Conservation (phyloP, 37 sponge, comb jelly and placozoan genomes). For the Hormiphora californensis region DNA sequence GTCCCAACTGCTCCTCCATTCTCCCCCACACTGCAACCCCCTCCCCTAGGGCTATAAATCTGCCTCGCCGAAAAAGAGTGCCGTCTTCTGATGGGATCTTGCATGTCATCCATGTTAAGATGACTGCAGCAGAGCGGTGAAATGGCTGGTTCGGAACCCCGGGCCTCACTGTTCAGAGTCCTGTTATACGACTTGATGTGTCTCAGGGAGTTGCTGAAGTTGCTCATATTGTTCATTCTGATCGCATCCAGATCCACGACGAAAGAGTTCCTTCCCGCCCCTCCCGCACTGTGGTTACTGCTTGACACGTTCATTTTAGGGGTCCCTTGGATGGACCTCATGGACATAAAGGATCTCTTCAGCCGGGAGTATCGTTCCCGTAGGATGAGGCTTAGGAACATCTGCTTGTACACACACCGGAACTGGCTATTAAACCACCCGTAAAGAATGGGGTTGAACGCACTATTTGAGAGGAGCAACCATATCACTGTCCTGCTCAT, state of each 20-base stretch:
- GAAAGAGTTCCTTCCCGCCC: neutral
- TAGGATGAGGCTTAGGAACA: neutral
- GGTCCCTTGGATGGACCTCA: conserved; percentile 30
- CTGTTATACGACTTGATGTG: conserved; percentile 17
- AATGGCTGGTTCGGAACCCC: neutral
- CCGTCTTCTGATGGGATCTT: neutral
- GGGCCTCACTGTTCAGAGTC: neutral
- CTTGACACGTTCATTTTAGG: no score
- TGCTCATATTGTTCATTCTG: neutral
- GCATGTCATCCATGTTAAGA: neutral
- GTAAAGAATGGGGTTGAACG: conserved; percentile 14
- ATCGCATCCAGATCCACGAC: neutral
- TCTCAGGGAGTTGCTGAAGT: neutral
- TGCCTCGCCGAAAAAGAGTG: neutral
- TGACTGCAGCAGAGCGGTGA: neutral
- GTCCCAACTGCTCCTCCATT: no score
- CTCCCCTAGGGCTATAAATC: no score
- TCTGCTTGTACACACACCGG: conserved; percentile 37
- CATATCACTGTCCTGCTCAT: conserved; percentile 35
- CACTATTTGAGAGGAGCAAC: conserved; percentile 29
- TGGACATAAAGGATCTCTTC: conserved; percentile 28
- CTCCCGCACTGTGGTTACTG: no score
- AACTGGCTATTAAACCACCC: conserved; percentile 49
- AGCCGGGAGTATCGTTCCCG: conserved; percentile 3
- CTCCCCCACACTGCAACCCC: no score